Evolutionary conservation across 1,140 invertebrate genomes (phyloP).

Genomic region (Meloidogyne exigua): DNA sequence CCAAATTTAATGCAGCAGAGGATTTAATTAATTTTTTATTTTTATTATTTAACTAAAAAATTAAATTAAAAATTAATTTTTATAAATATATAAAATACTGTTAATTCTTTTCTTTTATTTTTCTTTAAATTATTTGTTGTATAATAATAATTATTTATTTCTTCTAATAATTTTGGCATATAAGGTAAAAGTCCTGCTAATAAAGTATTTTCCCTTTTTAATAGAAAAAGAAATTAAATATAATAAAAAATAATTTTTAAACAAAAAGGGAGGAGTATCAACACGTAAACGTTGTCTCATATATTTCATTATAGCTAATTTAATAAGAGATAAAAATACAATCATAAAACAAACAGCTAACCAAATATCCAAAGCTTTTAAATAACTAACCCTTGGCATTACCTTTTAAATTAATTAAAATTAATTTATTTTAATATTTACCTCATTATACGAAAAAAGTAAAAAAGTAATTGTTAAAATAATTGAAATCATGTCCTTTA

Average conservation of each 20-base stretch:
- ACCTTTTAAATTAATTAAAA: conserved; percentile 72
- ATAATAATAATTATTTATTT: not conserved
- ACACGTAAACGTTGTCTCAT: conserved; percentile 53
- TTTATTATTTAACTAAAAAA: not conserved
- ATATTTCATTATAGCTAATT: conserved; percentile 62
- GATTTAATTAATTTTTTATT: conserved; percentile 10
- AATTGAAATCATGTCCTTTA: conserved; percentile 85
- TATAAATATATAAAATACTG: not conserved
- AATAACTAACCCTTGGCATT: conserved; percentile 70
- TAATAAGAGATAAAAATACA: conserved; percentile 63
- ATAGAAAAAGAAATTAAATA: not conserved
- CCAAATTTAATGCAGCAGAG: not conserved
- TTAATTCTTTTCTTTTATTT: not conserved
- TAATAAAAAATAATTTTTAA: not conserved
- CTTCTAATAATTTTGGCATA: not conserved
- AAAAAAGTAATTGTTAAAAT: conserved; percentile 92
- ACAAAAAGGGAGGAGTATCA: conserved; percentile 14
- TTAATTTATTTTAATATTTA: not conserved
- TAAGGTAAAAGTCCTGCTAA: conserved; percentile 4
- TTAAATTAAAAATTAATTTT: too few species aligned
- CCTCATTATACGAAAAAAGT: conserved; percentile 84
- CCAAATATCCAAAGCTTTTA: conserved; percentile 87
- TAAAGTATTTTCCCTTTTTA: conserved; percentile 2
- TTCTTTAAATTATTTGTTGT: not conserved
- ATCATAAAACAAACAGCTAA: conserved; percentile 73